Conservation (phyloP, 2,113 vertebrate genomes). For the Quiscalus mexicanus region DNA sequence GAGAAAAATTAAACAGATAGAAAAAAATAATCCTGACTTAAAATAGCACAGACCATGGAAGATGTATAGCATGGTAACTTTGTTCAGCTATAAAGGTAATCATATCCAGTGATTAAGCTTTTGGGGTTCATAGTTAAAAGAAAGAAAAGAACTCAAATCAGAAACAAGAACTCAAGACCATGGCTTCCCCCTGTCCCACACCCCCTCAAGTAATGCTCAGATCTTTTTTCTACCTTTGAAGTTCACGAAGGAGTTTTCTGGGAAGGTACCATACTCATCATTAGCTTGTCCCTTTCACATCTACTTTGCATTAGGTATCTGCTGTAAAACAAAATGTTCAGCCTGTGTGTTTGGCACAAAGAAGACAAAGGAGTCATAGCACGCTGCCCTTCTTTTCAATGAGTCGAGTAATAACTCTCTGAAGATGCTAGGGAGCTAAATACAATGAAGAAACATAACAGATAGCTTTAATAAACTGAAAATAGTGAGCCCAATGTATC, state of each 20-base stretch:
- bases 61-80: not conserved
- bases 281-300: not conserved
- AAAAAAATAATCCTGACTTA: not conserved
- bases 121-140: not conserved
- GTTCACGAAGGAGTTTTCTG: not conserved
- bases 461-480: slow-evolving; percentile 63
- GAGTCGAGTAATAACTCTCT: slow-evolving; percentile 7
- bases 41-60: not conserved
- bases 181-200: not conserved
- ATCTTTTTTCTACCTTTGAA: not conserved
- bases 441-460: slow-evolving; percentile 33
- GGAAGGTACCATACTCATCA: not conserved
- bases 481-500: not conserved
- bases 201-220: accelerated
- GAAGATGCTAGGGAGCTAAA: not conserved
- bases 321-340: not conserved
- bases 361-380: not conserved
- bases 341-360: not conserved
- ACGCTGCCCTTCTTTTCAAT: not conserved
- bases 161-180: not conserved
- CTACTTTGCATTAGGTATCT: not conserved
- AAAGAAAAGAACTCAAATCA: not conserved
- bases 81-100: not conserved
- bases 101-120: not conserved
- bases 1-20: not conserved